phyloP scores from a whole-genome alignment of 2,888 invertebrate species.

The Melanotus villosus region DNA sequence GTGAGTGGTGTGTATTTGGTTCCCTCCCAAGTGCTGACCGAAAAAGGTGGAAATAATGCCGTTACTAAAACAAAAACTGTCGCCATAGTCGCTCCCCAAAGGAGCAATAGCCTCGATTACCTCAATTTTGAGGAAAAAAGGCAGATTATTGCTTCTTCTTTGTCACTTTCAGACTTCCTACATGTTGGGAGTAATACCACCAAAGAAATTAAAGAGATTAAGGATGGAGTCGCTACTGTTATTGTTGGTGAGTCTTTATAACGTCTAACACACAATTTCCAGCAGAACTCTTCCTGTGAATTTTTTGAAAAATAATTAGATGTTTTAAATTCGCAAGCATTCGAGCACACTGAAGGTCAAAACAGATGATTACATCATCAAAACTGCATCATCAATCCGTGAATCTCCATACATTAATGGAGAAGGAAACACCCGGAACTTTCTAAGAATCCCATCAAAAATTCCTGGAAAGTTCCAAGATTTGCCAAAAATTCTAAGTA shows the following conservation, averaged over 20 bases:
- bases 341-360: no score
- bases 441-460: no score
- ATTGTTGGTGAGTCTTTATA: constrained; percentile 63
- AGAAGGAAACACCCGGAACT: no score
- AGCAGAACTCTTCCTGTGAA: no score
- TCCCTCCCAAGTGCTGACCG: constrained; percentile 60
- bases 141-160: constrained; percentile 89
- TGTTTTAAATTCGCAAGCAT: no score
- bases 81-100: constrained; percentile 79
- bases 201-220: constrained; percentile 61
- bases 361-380: no score
- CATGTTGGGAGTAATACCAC: constrained; percentile 60
- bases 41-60: constrained; percentile 54
- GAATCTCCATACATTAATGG: no score
- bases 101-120: constrained; percentile 90
- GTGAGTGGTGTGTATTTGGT: constrained; percentile 61
- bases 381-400: no score
- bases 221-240: constrained; percentile 63
- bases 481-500: no score
- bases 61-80: constrained; percentile 71
- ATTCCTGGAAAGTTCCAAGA: no score
- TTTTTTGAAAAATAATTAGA: no score
- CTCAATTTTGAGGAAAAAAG: constrained; percentile 93
- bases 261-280: no score
- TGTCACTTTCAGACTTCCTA: constrained; percentile 86